Evolutionary conservation across 2,888 invertebrate species (phyloP).

Genomic region (Ischnura elegans): DNA sequence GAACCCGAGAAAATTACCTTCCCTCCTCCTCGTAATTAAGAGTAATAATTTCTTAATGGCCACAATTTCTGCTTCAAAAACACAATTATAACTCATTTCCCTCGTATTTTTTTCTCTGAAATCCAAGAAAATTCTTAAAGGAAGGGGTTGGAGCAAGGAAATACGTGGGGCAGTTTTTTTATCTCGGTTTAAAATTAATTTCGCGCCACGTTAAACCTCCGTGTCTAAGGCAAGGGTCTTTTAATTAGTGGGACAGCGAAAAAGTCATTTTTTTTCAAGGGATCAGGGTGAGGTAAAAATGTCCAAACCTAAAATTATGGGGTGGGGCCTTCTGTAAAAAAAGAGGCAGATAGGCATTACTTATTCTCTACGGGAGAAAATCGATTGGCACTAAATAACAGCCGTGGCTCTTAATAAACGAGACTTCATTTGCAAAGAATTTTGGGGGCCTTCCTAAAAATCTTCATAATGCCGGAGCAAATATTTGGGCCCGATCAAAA

Average conservation of each 20-base stretch:
- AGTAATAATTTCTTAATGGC: not conserved
- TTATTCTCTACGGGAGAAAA: not conserved
- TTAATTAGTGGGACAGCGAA: conserved; percentile 4
- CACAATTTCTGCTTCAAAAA: not conserved
- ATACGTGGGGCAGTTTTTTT: not conserved
- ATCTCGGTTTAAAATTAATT: not conserved
- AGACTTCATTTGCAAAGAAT: conserved; percentile 29
- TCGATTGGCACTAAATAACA: conserved; percentile 20
- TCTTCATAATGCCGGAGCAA: conserved; percentile 34
- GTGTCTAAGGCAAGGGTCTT: not conserved
- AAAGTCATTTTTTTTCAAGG: not conserved
- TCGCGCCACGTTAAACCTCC: not conserved
- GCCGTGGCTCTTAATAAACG: not conserved
- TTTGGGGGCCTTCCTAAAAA: not conserved
- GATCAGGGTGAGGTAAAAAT: not conserved
- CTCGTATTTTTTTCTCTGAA: not conserved
- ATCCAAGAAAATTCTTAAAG: not conserved
- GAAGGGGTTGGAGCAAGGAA: not conserved
- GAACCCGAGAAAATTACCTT: not conserved
- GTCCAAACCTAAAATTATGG: not conserved
- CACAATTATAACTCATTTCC: not conserved
- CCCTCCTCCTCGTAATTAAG: not conserved
- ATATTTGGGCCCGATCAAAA: conserved; percentile 41
- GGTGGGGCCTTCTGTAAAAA: too few species aligned
- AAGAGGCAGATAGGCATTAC: not conserved